Percentiles rank a stretch among this genome's conserved stretches.
Evolutionary conservation across 2,797 vertebrate species (phyloP).

Genomic region (Sebastes glaucus): DNA sequence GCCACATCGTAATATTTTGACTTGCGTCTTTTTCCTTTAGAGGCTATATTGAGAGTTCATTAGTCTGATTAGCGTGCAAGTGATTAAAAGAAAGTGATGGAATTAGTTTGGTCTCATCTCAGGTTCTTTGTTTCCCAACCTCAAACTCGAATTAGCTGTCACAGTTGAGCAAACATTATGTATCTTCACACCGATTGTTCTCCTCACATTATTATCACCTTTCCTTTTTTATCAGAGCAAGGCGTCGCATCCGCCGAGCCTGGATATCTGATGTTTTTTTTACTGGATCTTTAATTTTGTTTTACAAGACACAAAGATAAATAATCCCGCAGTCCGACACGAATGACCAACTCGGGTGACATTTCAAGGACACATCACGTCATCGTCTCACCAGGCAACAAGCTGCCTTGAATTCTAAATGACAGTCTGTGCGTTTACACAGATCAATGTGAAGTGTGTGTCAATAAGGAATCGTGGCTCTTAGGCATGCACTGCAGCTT

Average conservation of each 20-base stretch:
- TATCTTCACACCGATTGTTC: not conserved
- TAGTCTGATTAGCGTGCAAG: not conserved
- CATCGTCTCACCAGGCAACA: constrained; percentile 15
- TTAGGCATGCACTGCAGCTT: not conserved
- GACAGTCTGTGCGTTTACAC: constrained; percentile 37
- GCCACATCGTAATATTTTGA: not conserved
- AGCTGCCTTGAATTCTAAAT: constrained; percentile 49
- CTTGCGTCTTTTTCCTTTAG: not conserved
- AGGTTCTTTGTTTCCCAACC: not conserved
- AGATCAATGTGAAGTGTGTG: constrained; percentile 48
- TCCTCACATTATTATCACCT: not conserved
- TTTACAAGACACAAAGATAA: constrained; percentile 4
- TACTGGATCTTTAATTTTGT: constrained; percentile 21
- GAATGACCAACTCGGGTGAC: constrained; percentile 9
- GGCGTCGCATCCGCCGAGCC: not conserved
- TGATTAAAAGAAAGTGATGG: not conserved
- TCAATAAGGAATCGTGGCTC: constrained; percentile 33
- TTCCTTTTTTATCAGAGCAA: not conserved
- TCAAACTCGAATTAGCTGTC: not conserved
- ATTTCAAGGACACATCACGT: constrained; percentile 54
- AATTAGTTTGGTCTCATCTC: not conserved
- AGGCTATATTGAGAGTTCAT: not conserved
- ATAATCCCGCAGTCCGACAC: not conserved
- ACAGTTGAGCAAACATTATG: not conserved
- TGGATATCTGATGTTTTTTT: constrained; percentile 3